Base-by-base conservation (phyloP, 2,797 vertebrate genomes). In the Enteromius radiatus region DNA sequence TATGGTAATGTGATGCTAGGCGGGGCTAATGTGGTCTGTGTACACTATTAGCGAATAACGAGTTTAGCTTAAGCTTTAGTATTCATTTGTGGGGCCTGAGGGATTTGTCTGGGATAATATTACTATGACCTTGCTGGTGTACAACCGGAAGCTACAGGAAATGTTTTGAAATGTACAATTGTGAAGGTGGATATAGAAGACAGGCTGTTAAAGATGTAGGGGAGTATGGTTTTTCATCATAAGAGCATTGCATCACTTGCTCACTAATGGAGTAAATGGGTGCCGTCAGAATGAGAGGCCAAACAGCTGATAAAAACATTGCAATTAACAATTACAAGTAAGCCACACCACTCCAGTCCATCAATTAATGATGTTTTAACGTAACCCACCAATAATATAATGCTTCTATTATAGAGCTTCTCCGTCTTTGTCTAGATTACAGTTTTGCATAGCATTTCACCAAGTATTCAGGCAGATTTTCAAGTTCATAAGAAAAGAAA, bases 1-100 rank as follows among this genome's bases (percentile, higher is more conserved):
- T 52, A 67, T 59, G 77, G 45, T 54, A 82, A 84, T 31, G 71
- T 26, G 31, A 52, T 59, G 52, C 56, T 73, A 73, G 4, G 36
- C 19, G n/a, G 31, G 23, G 64, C 54, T 81, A 33, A 76, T 80
- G 64, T 69, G 78, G n/a, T 41, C 73, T 75, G 31, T 67, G 49
- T 61, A 54, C 15, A 56, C 26, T n/a, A 28, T 28, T 61, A 76
- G n/a, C 26, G 15, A 63, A 49, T 78, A 78, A 65, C 21, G 11
- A 65, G 61, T 78, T 78, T 52, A 49, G 43, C 41, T 78, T 67
- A 65, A 78, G 59, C 41, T 67, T 56, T 69, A 56, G 33, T 28
- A 33, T 56, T 28, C 5, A 41, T 69, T 79, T 28, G 38, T 28
- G 6, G 19, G 15, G 26, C 49, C 28, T 14, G 45, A 33, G 69